These are phyloP conservation scores for Lates japonicus DNA, from an alignment of 2,797 vertebrate genomes.

Conservation along the genomic window DNA sequence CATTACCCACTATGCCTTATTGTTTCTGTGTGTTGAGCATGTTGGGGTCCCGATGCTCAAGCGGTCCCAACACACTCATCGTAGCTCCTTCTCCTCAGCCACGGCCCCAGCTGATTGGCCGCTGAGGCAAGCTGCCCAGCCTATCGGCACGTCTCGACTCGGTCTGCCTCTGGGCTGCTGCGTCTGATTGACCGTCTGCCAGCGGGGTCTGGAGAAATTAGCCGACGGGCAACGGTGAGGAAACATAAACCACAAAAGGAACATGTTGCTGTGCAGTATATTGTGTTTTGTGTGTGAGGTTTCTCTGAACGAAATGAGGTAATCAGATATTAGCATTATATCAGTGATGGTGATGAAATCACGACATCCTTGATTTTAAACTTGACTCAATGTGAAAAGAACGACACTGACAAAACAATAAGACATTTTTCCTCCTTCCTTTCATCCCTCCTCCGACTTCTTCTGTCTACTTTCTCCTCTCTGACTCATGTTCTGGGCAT, in stretches of 20 bases:
- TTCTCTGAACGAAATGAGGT: background rate
- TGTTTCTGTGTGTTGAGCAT: slow-evolving; percentile 98
- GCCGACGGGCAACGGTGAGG: background rate
- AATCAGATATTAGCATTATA: background rate
- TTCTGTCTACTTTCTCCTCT: slow-evolving; percentile 18
- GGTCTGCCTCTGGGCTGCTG: slow-evolving; percentile 90
- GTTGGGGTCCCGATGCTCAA: slow-evolving; percentile 98
- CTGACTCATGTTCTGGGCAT: slow-evolving; percentile 63
- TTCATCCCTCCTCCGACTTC: slow-evolving; percentile 27
- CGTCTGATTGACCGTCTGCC: slow-evolving; percentile 91
- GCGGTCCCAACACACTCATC: slow-evolving; percentile 98
- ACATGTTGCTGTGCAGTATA: background rate
- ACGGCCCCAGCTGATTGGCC: slow-evolving; percentile 93
- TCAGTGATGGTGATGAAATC: slow-evolving; percentile 2
- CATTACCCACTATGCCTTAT: slow-evolving; percentile 91
- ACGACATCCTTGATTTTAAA: background rate
- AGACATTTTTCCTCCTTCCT: slow-evolving; percentile 7
- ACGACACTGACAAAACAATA: slow-evolving; percentile 21
- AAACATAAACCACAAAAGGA: background rate
- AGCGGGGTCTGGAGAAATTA: slow-evolving; percentile 87
- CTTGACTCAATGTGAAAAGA: slow-evolving; percentile 8
- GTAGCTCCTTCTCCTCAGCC: slow-evolving; percentile 98
- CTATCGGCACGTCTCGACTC: slow-evolving; percentile 95
- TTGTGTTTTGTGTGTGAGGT: background rate
- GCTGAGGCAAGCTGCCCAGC: slow-evolving; percentile 92